A percentile compares a stretch with the other conserved stretches of the same genome.
These are phyloP conservation scores for Esperia sulphurella DNA, from an alignment of 2,888 invertebrate genomes.

Conservation along the genomic window DNA sequence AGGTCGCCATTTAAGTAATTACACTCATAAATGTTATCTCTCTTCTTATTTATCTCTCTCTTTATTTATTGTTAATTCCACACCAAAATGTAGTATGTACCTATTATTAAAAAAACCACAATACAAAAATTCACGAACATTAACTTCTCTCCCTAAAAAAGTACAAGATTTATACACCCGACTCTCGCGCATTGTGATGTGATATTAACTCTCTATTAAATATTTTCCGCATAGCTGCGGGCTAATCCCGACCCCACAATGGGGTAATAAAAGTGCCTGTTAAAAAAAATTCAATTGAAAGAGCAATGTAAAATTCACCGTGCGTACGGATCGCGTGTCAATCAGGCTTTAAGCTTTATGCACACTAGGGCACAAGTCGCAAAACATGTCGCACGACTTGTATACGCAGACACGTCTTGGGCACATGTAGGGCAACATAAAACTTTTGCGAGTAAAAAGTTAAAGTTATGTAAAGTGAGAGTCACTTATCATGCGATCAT, in stretches of 20 bases:
- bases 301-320: slow-evolving; percentile 38
- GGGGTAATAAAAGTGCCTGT: slow-evolving; percentile 58
- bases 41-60: no score
- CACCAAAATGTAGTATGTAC: background rate
- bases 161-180: slow-evolving; percentile 33
- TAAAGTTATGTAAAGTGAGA: no score
- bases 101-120: slow-evolving; percentile 22
- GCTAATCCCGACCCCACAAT: slow-evolving; percentile 59
- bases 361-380: no score
- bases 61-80: no score
- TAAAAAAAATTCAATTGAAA: slow-evolving; percentile 37
- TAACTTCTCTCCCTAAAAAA: slow-evolving; percentile 37
- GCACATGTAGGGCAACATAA: no score
- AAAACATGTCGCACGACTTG: no score
- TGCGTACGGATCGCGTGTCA: slow-evolving; percentile 68
- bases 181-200: slow-evolving; percentile 45
- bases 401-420: no score
- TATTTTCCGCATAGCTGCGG: slow-evolving; percentile 63
- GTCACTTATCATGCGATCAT: no score
- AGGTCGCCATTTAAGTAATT: no score
- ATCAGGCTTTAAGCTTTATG: slow-evolving; percentile 39
- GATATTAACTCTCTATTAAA: slow-evolving; percentile 63
- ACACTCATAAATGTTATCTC: no score
- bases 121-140: slow-evolving; percentile 27
- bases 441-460: no score